Conservation (phyloP, 2,113 vertebrate genomes). For the Dascyllus trimaculatus region DNA sequence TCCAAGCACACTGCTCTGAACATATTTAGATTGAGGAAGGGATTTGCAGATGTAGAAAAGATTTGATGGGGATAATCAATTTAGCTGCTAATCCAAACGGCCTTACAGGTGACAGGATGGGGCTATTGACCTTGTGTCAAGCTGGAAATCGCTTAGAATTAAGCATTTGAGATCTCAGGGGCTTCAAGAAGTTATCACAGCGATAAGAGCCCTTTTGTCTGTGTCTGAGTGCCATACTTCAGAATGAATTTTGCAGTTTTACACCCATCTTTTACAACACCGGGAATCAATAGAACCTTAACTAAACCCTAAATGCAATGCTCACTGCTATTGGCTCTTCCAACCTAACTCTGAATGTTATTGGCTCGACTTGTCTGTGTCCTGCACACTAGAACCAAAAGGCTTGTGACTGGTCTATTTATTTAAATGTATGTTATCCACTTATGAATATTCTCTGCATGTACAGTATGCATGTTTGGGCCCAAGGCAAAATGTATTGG, state of each 20-base stretch:
- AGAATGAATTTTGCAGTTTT: constrained; percentile 38
- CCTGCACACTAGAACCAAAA: constrained; percentile 4
- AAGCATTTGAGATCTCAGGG: constrained; percentile 36
- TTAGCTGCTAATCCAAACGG: constrained; percentile 52
- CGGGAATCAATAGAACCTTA: constrained; percentile 52
- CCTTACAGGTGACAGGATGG: constrained; percentile 47
- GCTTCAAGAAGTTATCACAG: constrained; percentile 42
- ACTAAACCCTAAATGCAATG: constrained; percentile 48
- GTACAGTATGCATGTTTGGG: not conserved
- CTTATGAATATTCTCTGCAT: constrained; percentile 1
- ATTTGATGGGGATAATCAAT: constrained; percentile 57
- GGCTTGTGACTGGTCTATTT: not conserved
- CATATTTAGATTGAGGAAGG: constrained; percentile 40
- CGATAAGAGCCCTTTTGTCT: constrained; percentile 46
- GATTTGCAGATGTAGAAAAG: constrained; percentile 44
- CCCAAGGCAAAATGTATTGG: not conserved
- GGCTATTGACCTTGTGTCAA: constrained; percentile 63
- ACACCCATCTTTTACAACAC: constrained; percentile 33
- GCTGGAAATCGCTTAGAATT: constrained; percentile 53
- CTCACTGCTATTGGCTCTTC: constrained; percentile 55
- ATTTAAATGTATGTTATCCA: not conserved
- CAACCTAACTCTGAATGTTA: constrained; percentile 30
- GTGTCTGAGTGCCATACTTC: constrained; percentile 22
- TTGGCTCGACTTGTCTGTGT: constrained; percentile 25
- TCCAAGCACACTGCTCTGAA: constrained; percentile 20